Base-by-base conservation (phyloP, 2,888 invertebrate genomes). In the Amblyjoppa proteus region DNA sequence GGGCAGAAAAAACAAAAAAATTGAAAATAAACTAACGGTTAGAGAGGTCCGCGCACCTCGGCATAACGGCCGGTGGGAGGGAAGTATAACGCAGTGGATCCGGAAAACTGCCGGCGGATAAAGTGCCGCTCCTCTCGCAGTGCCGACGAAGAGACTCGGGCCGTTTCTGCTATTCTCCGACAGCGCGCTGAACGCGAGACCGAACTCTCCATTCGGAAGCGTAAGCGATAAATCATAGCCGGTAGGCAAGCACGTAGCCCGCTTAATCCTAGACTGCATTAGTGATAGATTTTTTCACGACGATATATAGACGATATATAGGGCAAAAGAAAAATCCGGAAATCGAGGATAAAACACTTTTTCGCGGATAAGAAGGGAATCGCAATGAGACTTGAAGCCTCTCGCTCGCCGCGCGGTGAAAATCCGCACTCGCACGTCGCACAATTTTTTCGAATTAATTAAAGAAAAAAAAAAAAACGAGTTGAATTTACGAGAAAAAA, bases 91-190 rank as follows among this genome's bases (percentile, higher is more conserved):
- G 71, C 83, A 68, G 83, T 74, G 68, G 56, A 83, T 71, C 73
- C 77, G 73, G 83, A 73, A 83, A 73, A 73, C 77, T 73, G 77
- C 83, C 51, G 49, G 77, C 68, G 78, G 73, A 83, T 83, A 83
- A 83, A 83, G 83, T 83, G 71, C 77, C 64, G 76, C 49, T n/a
- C 25, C 34, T 61, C 25, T 11, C 38, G 64, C 20, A 25, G 31
- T 11, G 56, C 38, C 16, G 45, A 45, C 25, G 28, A 66, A 61
- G 71, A 45, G 66, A 38, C 53, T 73, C 74, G 41, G 41, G 53
- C 78, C 64, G 51, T 77, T 83, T 80, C 76, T 53, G 20, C 68
- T 38, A 74, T 78, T 73, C 45, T 45, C 64, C 28, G 28, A 58
- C 79, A 64, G 71, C 69, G 70, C 38, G 73, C 20, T 80, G 79